A percentile compares a stretch with the other conserved stretches of the same genome.
Evolutionary conservation across 1,140 invertebrate genomes (phyloP).

Genomic region (Cherax quadricarinatus): DNA sequence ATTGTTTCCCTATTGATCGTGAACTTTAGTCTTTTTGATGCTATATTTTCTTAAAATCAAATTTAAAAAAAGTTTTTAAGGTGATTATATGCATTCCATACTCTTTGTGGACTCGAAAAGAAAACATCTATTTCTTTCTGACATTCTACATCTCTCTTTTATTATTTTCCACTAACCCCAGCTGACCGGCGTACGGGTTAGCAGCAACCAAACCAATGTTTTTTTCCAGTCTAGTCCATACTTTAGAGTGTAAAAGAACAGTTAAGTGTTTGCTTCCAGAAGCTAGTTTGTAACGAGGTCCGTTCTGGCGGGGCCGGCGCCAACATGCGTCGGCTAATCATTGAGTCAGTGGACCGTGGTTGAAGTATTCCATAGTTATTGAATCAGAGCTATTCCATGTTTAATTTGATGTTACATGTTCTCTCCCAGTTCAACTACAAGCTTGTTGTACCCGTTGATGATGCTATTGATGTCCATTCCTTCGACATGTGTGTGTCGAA

Average conservation of each 20-base stretch:
- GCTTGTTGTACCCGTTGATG: conserved; percentile 71
- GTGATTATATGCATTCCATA: conserved; percentile 68
- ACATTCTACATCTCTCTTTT: conserved; percentile 43
- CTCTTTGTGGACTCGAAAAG: conserved; percentile 61
- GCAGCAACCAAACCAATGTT: conserved; percentile 70
- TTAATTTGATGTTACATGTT: conserved; percentile 72
- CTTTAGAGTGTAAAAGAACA: conserved; percentile 70
- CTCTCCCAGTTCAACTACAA: conserved; percentile 71
- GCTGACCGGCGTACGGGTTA: conserved; percentile 62
- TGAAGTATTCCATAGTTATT: conserved; percentile 72
- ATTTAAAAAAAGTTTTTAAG: conserved; percentile 63
- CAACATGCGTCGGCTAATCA: conserved; percentile 42
- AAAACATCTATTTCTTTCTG: conserved; percentile 24
- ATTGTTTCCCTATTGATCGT: conserved; percentile 69
- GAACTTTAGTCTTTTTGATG: conserved; percentile 69
- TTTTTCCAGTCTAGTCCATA: conserved; percentile 71
- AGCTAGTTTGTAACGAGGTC: conserved; percentile 70
- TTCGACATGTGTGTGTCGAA: conserved; percentile 48
- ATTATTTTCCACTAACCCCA: conserved; percentile 52
- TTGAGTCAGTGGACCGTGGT: conserved; percentile 54
- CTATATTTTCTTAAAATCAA: conserved; percentile 71
- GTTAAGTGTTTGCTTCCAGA: conserved; percentile 70
- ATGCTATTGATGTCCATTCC: conserved; percentile 69
- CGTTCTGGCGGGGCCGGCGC: conserved; percentile 33
- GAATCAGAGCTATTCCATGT: conserved; percentile 70